Percentiles rank a stretch among this genome's conserved stretches.
Conservation (phyloP, 2,797 vertebrate genomes). For the Micrastur ruficollis region DNA sequence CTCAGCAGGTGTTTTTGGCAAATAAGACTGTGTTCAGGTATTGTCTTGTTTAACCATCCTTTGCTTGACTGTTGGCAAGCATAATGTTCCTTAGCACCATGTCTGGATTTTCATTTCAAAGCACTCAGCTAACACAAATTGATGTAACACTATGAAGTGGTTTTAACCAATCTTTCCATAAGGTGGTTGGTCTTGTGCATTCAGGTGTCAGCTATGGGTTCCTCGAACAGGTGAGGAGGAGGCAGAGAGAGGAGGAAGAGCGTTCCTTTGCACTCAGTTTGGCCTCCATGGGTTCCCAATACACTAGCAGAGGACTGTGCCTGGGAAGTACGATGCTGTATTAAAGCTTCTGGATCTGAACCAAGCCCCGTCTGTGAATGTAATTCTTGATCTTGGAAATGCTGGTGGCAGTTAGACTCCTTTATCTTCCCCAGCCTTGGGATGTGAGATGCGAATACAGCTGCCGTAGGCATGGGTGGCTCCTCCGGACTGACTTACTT, state of each 20-base stretch:
- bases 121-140: neutral
- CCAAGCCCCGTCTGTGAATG: no score
- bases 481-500: no score
- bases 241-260: neutral
- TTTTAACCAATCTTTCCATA: neutral
- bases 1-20: neutral
- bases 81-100: neutral
- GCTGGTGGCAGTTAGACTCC: neutral
- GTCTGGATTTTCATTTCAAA: neutral
- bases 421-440: neutral
- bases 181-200: neutral
- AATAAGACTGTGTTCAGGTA: neutral
- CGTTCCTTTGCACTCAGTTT: neutral
- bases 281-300: fast-evolving
- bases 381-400: neutral
- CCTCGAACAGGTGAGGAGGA: neutral
- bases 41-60: neutral
- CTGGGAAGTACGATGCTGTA: fast-evolving
- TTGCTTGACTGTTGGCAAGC: neutral
- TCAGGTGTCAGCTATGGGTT: neutral
- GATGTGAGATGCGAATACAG: neutral
- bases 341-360: neutral
- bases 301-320: neutral
- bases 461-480: neutral
- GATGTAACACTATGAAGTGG: neutral